Conservation (phyloP, 2,888 invertebrate genomes). For the Achlya flavicornis region DNA sequence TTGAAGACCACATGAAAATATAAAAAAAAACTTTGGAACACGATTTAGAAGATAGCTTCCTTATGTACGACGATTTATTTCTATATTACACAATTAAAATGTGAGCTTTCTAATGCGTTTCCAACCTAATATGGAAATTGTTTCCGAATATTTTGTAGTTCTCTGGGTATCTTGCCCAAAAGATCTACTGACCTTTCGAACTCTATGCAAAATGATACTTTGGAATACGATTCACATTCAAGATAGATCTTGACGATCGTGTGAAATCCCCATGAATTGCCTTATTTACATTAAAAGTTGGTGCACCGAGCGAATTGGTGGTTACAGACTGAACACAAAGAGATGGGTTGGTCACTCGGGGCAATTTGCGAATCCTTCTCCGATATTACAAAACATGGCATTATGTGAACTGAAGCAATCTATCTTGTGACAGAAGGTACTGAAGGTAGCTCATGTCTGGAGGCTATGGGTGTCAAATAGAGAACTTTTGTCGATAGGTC, state of each 20-base stretch:
- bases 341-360: slow-evolving; percentile 33
- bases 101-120: slow-evolving; percentile 23
- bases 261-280: slow-evolving; percentile 30
- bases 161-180: slow-evolving; percentile 6
- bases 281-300: slow-evolving; percentile 38
- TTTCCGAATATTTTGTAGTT: background rate
- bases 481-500: background rate
- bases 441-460: background rate
- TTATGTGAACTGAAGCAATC: background rate
- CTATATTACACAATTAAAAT: background rate
- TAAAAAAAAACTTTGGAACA: too few species aligned
- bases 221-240: slow-evolving; percentile 11
- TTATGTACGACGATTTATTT: background rate
- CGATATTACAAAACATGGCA: slow-evolving; percentile 2
- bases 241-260: slow-evolving; percentile 25
- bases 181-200: slow-evolving; percentile 12
- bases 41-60: too few species aligned
- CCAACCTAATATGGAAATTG: slow-evolving; percentile 28
- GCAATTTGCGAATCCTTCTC: slow-evolving; percentile 2
- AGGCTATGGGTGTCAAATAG: background rate
- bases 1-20: too few species aligned
- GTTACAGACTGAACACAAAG: slow-evolving; percentile 32
- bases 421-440: background rate
- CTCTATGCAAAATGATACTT: slow-evolving; percentile 22
- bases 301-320: slow-evolving; percentile 21